These are phyloP conservation scores for Galemys pyrenaicus DNA, from an alignment of 2,113 vertebrate genomes.

Conservation along the genomic window DNA sequence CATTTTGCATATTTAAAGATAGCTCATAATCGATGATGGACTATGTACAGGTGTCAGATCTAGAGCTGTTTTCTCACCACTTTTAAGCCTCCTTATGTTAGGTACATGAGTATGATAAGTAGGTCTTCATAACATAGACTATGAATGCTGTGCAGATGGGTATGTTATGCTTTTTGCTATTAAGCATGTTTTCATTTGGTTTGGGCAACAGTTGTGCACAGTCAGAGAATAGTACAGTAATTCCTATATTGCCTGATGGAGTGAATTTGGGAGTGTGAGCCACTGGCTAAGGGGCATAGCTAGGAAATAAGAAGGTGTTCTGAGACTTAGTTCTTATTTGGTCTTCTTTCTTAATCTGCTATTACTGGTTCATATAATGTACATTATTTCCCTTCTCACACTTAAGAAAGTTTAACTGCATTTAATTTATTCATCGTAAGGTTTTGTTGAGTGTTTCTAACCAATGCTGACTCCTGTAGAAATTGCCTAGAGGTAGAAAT, in stretches of 20 bases:
- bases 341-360: neutral
- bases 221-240: neutral
- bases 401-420: neutral
- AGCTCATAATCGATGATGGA: neutral
- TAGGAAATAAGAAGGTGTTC: neutral
- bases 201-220: neutral
- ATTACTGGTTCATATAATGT: neutral
- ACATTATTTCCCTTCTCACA: neutral
- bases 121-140: neutral
- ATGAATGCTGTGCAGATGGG: neutral
- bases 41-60: neutral
- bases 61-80: neutral
- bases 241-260: neutral
- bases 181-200: neutral
- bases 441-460: neutral
- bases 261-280: neutral
- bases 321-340: neutral
- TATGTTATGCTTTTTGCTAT: neutral
- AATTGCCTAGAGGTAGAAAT: neutral
- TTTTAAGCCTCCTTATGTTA: neutral
- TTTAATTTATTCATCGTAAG: neutral
- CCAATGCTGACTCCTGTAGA: neutral
- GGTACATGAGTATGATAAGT: neutral
- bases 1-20: neutral
- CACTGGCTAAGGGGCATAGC: neutral